Evolutionary conservation across 1,140 invertebrate species (phyloP).

Genomic region (Conus betulinus): DNA sequence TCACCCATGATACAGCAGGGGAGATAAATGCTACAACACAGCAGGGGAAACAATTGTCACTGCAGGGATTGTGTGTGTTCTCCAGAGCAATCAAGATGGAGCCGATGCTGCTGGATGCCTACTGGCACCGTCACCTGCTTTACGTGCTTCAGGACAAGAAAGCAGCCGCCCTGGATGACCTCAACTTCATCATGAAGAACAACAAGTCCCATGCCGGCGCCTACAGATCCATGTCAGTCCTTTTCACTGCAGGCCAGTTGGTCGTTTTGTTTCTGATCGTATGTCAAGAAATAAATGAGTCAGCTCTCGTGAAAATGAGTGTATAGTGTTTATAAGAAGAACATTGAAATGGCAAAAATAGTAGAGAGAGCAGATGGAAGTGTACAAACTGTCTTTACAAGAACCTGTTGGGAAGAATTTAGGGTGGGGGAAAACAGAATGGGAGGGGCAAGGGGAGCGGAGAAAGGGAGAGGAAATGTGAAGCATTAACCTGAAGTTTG

Average conservation of each 20-base stretch:
- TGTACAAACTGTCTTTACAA: too few species aligned
- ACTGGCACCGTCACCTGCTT: constrained; percentile 76
- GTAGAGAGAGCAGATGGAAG: too few species aligned
- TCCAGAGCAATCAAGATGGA: constrained; percentile 71
- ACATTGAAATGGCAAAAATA: not conserved
- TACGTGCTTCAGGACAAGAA: constrained; percentile 72
- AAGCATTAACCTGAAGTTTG: too few species aligned
- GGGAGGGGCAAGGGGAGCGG: too few species aligned
- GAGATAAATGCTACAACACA: too few species aligned
- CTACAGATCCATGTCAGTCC: constrained; percentile 71
- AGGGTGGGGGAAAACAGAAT: too few species aligned
- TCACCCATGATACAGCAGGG: too few species aligned
- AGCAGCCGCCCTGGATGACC: constrained; percentile 70
- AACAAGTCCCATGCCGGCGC: constrained; percentile 71
- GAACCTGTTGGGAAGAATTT: too few species aligned
- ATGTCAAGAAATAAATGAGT: not conserved
- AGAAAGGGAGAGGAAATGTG: too few species aligned
- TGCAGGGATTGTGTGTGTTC: too few species aligned
- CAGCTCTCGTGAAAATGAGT: not conserved
- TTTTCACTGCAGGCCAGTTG: too few species aligned
- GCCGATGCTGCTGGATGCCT: constrained; percentile 71
- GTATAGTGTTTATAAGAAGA: not conserved
- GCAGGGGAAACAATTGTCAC: too few species aligned
- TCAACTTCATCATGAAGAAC: constrained; percentile 72
- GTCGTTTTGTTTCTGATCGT: not conserved